Evolutionary conservation across 2,797 vertebrate species (phyloP).

Genomic region (Enteromius viviparus): DNA sequence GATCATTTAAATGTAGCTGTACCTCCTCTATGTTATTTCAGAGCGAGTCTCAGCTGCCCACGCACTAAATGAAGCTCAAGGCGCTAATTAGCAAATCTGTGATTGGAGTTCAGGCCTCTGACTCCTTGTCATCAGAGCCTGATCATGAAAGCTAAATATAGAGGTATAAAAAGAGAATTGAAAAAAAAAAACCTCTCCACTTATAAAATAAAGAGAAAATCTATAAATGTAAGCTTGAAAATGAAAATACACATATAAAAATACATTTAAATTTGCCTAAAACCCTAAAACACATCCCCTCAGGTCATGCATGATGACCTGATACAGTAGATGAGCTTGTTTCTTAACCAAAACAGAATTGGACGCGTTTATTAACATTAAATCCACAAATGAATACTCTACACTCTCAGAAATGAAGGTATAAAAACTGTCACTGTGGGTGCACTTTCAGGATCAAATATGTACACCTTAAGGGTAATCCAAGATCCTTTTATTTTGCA

Average conservation of each 20-base stretch:
- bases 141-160: constrained; percentile 45
- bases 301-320: too few species aligned
- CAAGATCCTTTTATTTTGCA: too few species aligned
- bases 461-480: too few species aligned
- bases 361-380: too few species aligned
- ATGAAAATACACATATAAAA: background rate
- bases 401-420: too few species aligned
- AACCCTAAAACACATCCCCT: too few species aligned
- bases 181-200: constrained; percentile 1
- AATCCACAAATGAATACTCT: too few species aligned
- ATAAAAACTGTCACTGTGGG: too few species aligned
- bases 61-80: constrained; percentile 44
- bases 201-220: constrained; percentile 3
- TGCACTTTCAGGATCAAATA: too few species aligned
- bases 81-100: constrained; percentile 57
- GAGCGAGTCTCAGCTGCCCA: constrained; percentile 47
- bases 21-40: constrained; percentile 13
- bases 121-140: constrained; percentile 35
- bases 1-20: constrained; percentile 28
- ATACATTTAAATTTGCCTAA: background rate
- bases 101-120: constrained; percentile 42
- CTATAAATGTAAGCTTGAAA: background rate
- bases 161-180: background rate
- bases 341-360: too few species aligned
- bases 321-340: too few species aligned